Base-by-base conservation (phyloP, 2,797 vertebrate species). In the Alcedo quadribrachys region DNA sequence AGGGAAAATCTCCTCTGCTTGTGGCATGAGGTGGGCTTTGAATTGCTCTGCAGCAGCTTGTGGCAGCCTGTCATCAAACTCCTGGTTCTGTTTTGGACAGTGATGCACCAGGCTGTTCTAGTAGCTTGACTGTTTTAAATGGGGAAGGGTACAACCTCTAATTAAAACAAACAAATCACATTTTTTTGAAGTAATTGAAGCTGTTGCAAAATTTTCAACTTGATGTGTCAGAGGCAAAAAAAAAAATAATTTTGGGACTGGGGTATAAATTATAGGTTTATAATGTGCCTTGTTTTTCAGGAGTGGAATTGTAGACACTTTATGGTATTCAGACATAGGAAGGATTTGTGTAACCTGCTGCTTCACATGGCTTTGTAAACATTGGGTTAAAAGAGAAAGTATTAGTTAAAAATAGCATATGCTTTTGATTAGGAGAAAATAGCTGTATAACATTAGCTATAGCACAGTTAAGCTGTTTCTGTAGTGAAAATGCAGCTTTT, bases 401-500 rank as follows among this genome's bases (percentile, higher is more conserved):
- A 20, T 25, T 68, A 53, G 66, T 80, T 67, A 50, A 76, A 87
- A 88, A 28, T 16, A 62, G 5, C 12, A 20, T 65, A 40, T 14
- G 15, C 48, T 86, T 65, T 86, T 74, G 30, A 43, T 19, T 54
- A 40, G 42, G 37, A 88, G 30, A 65, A 83, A 87, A 65, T 9
- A 90, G 15, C 37, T 82, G 18, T 75, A 3, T 68, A 78, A 46
- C n/a, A 21, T 60, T 74, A 87, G 45, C 53, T 87, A 3, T 25
- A 73, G 27, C 21, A 40, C 67, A 85, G 66, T 85, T 66, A 67
- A 45, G 37, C 46, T 75, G 50, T 66, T 91, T 70, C 61, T 87
- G 70, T 32, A 54, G 66, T 80, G 66, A 78, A 92, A 87, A 75
- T 89, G 67, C 33, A 75, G 18, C 27, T 85, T 91, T 90, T 71